These are phyloP conservation scores for Leptopterna dolabrata DNA, from an alignment of 2,888 invertebrate species.

Conservation along the genomic window DNA sequence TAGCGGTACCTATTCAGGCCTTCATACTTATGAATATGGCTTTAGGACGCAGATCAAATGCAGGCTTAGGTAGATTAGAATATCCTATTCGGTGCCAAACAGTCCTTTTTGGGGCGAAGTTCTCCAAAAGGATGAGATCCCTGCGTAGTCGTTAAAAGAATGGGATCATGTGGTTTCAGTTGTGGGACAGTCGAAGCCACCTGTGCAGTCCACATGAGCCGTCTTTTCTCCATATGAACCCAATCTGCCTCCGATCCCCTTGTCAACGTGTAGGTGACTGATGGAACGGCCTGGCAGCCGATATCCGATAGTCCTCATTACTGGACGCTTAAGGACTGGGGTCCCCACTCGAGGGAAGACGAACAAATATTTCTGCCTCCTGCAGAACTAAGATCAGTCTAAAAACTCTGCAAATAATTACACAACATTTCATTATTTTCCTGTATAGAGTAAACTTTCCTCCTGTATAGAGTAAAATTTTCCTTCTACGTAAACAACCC, in stretches of 20 bases:
- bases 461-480: no score
- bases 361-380: not conserved
- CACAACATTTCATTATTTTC: no score
- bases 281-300: not conserved
- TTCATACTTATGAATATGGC: no score
- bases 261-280: not conserved
- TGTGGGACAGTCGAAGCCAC: constrained; percentile 7
- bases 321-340: not conserved
- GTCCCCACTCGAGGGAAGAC: not conserved
- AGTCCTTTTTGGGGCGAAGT: not conserved
- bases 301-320: not conserved
- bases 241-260: not conserved
- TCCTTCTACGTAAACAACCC: no score
- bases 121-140: not conserved
- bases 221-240: constrained; percentile 3
- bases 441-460: no score
- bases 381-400: no score
- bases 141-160: not conserved
- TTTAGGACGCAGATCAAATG: no score
- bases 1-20: no score
- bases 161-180: not conserved
- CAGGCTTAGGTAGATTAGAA: no score
- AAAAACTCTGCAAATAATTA: no score
- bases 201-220: constrained; percentile 12
- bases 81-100: not conserved